These are phyloP conservation scores for Luperina testacea DNA, from an alignment of 2,888 invertebrate genomes.

Conservation along the genomic window DNA sequence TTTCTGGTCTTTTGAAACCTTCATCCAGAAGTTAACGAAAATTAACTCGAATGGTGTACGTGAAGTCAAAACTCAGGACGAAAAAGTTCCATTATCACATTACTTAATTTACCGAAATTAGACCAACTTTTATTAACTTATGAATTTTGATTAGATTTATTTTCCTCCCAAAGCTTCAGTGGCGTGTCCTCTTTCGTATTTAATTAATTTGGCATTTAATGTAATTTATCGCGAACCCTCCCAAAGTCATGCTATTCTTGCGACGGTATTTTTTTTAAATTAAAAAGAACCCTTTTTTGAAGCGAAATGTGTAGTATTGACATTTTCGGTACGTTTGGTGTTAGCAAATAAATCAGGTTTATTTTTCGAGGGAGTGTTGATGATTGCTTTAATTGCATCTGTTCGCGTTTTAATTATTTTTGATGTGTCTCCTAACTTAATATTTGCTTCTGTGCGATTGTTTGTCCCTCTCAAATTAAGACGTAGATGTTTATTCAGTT, in stretches of 20 bases:
- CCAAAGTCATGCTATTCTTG: slow-evolving; percentile 54
- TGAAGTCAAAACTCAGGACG: slow-evolving; percentile 24
- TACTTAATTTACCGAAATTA: slow-evolving; percentile 63
- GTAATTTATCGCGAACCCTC: slow-evolving; percentile 81
- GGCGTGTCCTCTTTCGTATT: slow-evolving; percentile 75
- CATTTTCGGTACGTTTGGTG: slow-evolving; percentile 55
- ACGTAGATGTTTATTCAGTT: slow-evolving; percentile 45
- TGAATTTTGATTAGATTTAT: slow-evolving; percentile 78
- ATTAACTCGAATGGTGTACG: slow-evolving; percentile 14
- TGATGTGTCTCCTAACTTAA: slow-evolving; percentile 56
- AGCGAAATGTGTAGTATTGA: slow-evolving; percentile 60
- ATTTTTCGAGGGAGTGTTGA: slow-evolving; percentile 50
- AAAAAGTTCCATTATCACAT: slow-evolving; percentile 58
- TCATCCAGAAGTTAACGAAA: slow-evolving; percentile 3
- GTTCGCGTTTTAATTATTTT: slow-evolving; percentile 64
- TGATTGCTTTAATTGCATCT: slow-evolving; percentile 63
- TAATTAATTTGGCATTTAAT: slow-evolving; percentile 85
- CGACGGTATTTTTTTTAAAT: slow-evolving; percentile 52
- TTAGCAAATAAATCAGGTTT: slow-evolving; percentile 58
- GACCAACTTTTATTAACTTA: slow-evolving; percentile 70
- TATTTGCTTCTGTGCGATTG: slow-evolving; percentile 54
- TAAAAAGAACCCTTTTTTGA: slow-evolving; percentile 56
- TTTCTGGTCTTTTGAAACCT: background rate
- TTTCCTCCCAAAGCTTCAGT: slow-evolving; percentile 71
- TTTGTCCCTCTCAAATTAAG: slow-evolving; percentile 50